Conservation (phyloP, 2,888 invertebrate species). For the Ptychoptera contaminata region DNA sequence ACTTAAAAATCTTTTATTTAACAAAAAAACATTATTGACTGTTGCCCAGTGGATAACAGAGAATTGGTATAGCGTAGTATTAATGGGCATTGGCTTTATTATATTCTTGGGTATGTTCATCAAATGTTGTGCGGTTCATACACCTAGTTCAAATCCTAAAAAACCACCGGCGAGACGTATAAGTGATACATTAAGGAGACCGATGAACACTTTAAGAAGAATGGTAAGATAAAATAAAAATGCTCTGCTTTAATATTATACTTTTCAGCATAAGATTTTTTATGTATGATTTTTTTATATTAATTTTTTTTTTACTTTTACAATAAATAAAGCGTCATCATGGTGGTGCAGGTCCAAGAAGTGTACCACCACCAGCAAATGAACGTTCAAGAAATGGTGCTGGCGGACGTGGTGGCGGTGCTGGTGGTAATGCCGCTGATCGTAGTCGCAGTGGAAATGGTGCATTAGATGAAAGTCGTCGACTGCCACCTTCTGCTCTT, state of each 20-base stretch:
- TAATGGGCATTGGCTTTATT: slow-evolving; percentile 81
- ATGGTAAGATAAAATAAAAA: slow-evolving; percentile 54
- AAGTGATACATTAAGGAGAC: slow-evolving; percentile 77
- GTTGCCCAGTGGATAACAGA: slow-evolving; percentile 90
- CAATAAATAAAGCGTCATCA: slow-evolving; percentile 23
- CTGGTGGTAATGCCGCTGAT: slow-evolving; percentile 14
- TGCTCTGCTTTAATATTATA: too few species aligned
- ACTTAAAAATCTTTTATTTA: slow-evolving; percentile 87
- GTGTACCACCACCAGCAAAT: slow-evolving; percentile 35
- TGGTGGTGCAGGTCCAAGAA: slow-evolving; percentile 28
- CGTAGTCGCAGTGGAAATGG: slow-evolving; percentile 15
- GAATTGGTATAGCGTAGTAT: slow-evolving; percentile 89
- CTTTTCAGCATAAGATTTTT: too few species aligned
- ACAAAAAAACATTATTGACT: slow-evolving; percentile 71
- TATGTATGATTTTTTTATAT: not conserved
- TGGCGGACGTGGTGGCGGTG: slow-evolving; percentile 6
- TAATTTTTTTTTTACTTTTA: not conserved
- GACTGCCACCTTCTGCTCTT: slow-evolving; percentile 12
- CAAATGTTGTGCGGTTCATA: slow-evolving; percentile 99
- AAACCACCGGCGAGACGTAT: slow-evolving; percentile 87
- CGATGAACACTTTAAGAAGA: slow-evolving; percentile 79
- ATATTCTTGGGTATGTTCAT: slow-evolving; percentile 97
- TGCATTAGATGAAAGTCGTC: slow-evolving; percentile 12
- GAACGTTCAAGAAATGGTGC: slow-evolving; percentile 20
- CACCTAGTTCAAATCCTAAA: slow-evolving; percentile 97